A percentile compares a stretch with the other conserved stretches of the same genome.
These are phyloP conservation scores for Zoanthus gigantus DNA, from an alignment of 92 coral and sea anemone species.

Conservation along the genomic window DNA sequence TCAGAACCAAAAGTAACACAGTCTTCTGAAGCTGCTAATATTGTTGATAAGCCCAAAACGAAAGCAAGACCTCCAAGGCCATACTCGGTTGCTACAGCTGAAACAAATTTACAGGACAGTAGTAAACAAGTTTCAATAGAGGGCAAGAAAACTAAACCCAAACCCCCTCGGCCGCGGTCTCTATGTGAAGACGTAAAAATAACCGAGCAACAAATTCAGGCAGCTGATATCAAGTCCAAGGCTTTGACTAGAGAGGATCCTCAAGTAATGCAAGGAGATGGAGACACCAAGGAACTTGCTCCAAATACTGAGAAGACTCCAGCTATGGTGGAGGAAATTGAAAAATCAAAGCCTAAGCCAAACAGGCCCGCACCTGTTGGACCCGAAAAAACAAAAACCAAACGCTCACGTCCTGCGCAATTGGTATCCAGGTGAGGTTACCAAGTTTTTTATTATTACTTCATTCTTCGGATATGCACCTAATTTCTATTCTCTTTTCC, in stretches of 20 bases:
- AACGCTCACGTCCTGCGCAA: conserved; percentile 70
- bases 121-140: conserved; percentile 17
- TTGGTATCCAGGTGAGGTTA: conserved; percentile 38
- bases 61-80: conserved; percentile 55
- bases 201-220: conserved; percentile 29
- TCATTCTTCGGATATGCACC: no score
- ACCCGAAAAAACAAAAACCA: conserved; percentile 57
- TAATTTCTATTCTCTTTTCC: not conserved
- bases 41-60: not conserved
- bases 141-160: conserved; percentile 52
- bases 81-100: conserved; percentile 43
- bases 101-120: conserved; percentile 25
- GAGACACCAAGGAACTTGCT: not conserved
- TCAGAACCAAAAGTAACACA: conserved; percentile 32
- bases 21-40: not conserved
- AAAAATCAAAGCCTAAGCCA: conserved; percentile 13
- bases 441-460: not conserved
- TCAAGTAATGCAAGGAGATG: not conserved
- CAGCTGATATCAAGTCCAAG: conserved; percentile 1
- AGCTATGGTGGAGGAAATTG: not conserved
- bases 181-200: conserved; percentile 46
- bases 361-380: conserved; percentile 43
- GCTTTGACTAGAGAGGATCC: conserved; percentile 16
- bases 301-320: not conserved
- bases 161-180: conserved; percentile 80